Percentiles rank a stretch among this genome's conserved stretches.
phyloP scores from a whole-genome alignment of 1,140 invertebrate species.

The Leptonema lineaticorne region DNA sequence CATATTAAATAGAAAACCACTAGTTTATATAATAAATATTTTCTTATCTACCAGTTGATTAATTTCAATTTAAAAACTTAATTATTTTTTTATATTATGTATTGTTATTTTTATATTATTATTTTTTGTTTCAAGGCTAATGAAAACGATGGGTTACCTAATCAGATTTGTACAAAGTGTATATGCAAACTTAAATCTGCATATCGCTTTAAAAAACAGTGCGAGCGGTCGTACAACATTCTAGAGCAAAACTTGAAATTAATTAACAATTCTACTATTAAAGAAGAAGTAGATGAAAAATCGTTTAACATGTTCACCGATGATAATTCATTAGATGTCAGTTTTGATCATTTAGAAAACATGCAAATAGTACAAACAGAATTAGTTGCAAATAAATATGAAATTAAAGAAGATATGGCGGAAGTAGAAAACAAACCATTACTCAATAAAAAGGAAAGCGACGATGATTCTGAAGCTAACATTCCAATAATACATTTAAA shows the following conservation, averaged over 20 bases:
- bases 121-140: constrained; percentile 41
- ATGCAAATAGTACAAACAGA: constrained; percentile 7
- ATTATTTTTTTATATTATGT: too few species aligned
- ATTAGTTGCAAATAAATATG: not conserved
- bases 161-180: constrained; percentile 37
- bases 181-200: constrained; percentile 32
- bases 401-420: constrained; percentile 12
- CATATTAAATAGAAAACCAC: too few species aligned
- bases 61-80: too few species aligned
- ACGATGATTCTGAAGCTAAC: not conserved
- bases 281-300: constrained; percentile 2
- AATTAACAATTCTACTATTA: not conserved
- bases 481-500: not conserved
- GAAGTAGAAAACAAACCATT: not conserved
- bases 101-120: too few species aligned
- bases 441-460: not conserved
- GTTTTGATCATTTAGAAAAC: not conserved
- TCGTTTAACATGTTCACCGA: not conserved
- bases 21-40: too few species aligned
- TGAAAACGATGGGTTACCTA: constrained; percentile 38
- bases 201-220: constrained; percentile 37
- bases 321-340: not conserved
- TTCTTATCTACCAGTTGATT: too few species aligned
- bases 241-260: not conserved
- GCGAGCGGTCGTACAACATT: constrained; percentile 29